These are phyloP conservation scores for Folsomia manolachei DNA, from an alignment of 2,888 invertebrate genomes.

Conservation along the genomic window DNA sequence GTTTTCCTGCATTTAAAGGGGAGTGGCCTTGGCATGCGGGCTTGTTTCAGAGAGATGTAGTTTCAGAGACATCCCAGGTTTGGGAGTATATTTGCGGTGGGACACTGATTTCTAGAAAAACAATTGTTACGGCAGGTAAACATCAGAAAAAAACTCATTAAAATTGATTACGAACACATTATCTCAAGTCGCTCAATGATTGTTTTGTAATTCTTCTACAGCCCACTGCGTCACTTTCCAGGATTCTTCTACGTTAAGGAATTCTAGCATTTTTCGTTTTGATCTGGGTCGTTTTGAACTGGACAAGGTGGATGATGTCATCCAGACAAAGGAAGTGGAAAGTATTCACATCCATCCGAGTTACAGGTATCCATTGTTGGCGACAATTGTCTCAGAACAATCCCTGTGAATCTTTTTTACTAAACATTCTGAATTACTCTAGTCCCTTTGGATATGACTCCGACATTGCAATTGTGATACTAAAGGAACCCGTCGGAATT, in stretches of 20 bases:
- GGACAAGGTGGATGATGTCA: conserved; percentile 40
- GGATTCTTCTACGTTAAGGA: conserved; percentile 20
- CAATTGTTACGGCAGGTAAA: not conserved
- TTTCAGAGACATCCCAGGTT: not conserved
- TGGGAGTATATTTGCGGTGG: conserved; percentile 64
- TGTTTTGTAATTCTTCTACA: conserved; percentile 39
- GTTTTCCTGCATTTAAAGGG: conserved; percentile 56
- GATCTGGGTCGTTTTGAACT: conserved; percentile 43
- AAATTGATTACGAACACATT: not conserved
- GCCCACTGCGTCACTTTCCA: conserved; percentile 43
- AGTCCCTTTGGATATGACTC: conserved; percentile 50
- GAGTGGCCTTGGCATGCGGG: conserved; percentile 71
- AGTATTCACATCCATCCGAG: conserved; percentile 31
- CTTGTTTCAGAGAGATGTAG: conserved; percentile 28
- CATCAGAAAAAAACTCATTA: conserved; percentile 1
- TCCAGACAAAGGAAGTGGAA: conserved; percentile 38
- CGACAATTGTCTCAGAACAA: too few relatives aligned
- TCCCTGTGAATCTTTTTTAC: too few relatives aligned
- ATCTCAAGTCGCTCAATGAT: conserved; percentile 9
- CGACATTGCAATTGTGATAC: conserved; percentile 61
- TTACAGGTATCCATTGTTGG: too few relatives aligned
- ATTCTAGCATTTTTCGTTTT: conserved; percentile 26
- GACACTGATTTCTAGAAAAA: conserved; percentile 57
- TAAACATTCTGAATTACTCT: too few relatives aligned
- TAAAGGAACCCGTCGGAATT: conserved; percentile 58